Conservation (phyloP, 2,888 invertebrate species). For the Ichneumon xanthorius region DNA sequence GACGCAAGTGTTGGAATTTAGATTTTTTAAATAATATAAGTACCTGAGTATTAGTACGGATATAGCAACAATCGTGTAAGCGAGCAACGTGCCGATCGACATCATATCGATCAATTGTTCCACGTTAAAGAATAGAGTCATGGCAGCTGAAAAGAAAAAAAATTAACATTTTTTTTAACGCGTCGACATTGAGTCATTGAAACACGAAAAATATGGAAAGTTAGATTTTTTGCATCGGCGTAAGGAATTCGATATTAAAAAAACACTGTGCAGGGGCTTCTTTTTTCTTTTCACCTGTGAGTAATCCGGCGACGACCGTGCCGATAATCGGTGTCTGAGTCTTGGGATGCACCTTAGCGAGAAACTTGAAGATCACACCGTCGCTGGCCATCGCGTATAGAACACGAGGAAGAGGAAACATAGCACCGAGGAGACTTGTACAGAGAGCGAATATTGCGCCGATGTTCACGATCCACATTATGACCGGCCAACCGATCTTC, state of each 20-base stretch:
- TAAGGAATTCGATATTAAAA: not conserved
- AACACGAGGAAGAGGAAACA: constrained; percentile 95
- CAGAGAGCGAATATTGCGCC: constrained; percentile 97
- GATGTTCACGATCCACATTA: constrained; percentile 95
- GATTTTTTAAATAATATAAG: constrained; percentile 38
- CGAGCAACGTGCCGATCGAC: constrained; percentile 96
- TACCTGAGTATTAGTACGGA: constrained; percentile 95
- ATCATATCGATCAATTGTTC: constrained; percentile 98
- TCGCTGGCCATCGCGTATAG: constrained; percentile 96
- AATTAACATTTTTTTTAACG: not conserved
- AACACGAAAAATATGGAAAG: not conserved
- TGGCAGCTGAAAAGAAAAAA: constrained; percentile 87
- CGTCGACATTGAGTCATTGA: not conserved
- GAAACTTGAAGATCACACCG: constrained; percentile 92
- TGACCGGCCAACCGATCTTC: constrained; percentile 90
- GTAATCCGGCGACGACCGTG: constrained; percentile 90
- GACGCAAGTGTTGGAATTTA: not conserved
- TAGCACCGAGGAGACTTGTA: constrained; percentile 94
- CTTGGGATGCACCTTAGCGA: constrained; percentile 89
- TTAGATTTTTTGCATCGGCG: not conserved
- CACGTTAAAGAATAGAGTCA: constrained; percentile 95
- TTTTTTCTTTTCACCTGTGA: constrained; percentile 87
- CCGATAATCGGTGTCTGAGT: constrained; percentile 93
- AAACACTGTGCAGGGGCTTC: not conserved
- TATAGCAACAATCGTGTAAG: constrained; percentile 96